phyloP scores from a whole-genome alignment of 2,888 invertebrate genomes.

The Thereva nobilitata region DNA sequence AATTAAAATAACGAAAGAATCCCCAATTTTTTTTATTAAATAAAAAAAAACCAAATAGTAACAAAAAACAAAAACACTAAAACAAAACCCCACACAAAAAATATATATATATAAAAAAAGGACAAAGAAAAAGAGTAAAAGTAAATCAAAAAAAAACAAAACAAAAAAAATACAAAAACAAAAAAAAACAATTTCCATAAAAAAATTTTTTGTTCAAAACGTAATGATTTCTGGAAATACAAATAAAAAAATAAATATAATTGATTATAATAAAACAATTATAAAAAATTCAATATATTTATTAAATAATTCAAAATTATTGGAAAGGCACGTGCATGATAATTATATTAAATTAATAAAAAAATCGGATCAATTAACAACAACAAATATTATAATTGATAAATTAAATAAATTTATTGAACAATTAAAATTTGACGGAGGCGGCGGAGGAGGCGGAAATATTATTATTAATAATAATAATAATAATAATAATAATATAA shows the following conservation, averaged over 20 bases:
- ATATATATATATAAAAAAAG: not conserved
- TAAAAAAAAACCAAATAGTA: not conserved
- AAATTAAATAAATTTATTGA: constrained; percentile 43
- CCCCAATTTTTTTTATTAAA: not conserved
- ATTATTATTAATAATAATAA: not conserved
- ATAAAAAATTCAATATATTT: constrained; percentile 3
- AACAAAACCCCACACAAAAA: not conserved
- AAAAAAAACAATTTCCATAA: constrained; percentile 1
- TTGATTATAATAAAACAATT: constrained; percentile 10
- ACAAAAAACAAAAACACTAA: not conserved
- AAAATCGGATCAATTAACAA: not conserved
- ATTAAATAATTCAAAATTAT: not conserved
- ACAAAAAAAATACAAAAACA: not conserved
- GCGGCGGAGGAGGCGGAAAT: constrained; percentile 53
- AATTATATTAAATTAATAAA: constrained; percentile 12
- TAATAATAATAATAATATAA: not conserved
- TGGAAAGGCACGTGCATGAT: constrained; percentile 6
- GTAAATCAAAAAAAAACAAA: not conserved
- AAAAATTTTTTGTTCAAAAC: constrained; percentile 23
- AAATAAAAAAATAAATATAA: constrained; percentile 9
- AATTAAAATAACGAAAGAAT: not conserved
- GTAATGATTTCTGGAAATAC: constrained; percentile 36
- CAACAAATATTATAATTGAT: not conserved
- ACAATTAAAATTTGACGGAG: constrained; percentile 54
- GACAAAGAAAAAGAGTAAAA: not conserved